phyloP scores from a whole-genome alignment of 2,113 vertebrate genomes.

The Aegithalos caudatus region DNA sequence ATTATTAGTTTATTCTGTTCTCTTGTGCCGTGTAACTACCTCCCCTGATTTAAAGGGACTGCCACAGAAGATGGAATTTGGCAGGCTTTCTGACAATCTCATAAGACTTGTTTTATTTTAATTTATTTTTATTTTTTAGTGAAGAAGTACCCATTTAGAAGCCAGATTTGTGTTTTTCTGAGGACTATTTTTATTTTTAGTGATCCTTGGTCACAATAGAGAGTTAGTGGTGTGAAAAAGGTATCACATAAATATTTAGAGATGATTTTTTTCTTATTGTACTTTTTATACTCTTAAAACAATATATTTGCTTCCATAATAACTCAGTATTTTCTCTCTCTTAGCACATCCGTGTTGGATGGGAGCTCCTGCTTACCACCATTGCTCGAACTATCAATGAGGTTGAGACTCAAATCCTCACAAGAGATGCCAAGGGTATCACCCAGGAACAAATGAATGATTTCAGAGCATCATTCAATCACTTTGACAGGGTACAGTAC shows the following conservation, averaged over 20 bases:
- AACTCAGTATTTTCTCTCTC: neutral
- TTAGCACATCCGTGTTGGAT: slow-evolving; percentile 95
- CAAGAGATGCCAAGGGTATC: slow-evolving; percentile 96
- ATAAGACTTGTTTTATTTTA: neutral
- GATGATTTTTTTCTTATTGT: neutral
- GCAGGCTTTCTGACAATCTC: neutral
- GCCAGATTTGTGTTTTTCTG: neutral
- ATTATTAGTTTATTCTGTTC: neutral
- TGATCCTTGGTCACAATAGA: neutral
- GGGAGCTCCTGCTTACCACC: slow-evolving; percentile 95
- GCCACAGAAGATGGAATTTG: neutral
- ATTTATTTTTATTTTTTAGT: neutral
- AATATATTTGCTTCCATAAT: neutral
- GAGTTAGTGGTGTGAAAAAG: neutral
- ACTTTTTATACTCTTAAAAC: neutral
- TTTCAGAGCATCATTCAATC: slow-evolving; percentile 97
- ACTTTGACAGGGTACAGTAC: slow-evolving; percentile 92
- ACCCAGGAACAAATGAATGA: slow-evolving; percentile 98
- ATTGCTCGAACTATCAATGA: slow-evolving; percentile 97
- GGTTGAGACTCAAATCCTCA: slow-evolving; percentile 97
- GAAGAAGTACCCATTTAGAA: neutral
- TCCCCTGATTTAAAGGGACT: neutral
- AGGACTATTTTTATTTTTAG: neutral
- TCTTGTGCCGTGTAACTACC: neutral
- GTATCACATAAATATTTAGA: neutral